These are phyloP conservation scores for Morone chrysops DNA, from an alignment of 2,113 vertebrate genomes.

Conservation along the genomic window DNA sequence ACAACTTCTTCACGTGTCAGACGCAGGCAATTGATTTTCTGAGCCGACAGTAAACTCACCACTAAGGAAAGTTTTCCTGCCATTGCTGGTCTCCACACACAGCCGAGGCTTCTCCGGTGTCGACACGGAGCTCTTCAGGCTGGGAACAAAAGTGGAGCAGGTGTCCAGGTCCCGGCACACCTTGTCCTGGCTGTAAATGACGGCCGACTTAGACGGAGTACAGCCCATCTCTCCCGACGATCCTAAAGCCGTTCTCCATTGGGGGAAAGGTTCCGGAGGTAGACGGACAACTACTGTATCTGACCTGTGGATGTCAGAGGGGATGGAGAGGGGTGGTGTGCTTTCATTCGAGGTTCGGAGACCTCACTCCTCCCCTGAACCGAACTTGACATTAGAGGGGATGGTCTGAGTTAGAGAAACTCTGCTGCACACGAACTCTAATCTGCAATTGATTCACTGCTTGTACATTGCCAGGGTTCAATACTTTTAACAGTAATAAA, in stretches of 20 bases:
- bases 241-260: constrained; percentile 25
- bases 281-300: neutral
- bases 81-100: constrained; percentile 61
- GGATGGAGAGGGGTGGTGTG: neutral
- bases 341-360: constrained; percentile 6
- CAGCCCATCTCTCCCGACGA: constrained; percentile 79
- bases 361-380: constrained; percentile 36
- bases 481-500: neutral
- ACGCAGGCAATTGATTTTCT: too few species aligned
- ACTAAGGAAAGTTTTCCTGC: constrained; percentile 73
- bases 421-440: neutral
- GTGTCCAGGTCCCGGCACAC: constrained; percentile 83
- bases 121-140: constrained; percentile 77
- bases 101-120: constrained; percentile 73
- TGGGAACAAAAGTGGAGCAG: constrained; percentile 81
- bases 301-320: neutral
- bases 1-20: neutral
- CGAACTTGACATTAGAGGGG: constrained; percentile 11
- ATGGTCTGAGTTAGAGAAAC: neutral
- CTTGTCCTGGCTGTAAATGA: constrained; percentile 74
- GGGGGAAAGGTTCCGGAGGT: neutral
- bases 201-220: constrained; percentile 81
- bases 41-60: constrained; percentile 67
- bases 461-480: neutral
- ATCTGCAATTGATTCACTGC: neutral